phyloP scores from a whole-genome alignment of 64 coral and sea anemone genomes.

The Catalaphyllia jardinei region DNA sequence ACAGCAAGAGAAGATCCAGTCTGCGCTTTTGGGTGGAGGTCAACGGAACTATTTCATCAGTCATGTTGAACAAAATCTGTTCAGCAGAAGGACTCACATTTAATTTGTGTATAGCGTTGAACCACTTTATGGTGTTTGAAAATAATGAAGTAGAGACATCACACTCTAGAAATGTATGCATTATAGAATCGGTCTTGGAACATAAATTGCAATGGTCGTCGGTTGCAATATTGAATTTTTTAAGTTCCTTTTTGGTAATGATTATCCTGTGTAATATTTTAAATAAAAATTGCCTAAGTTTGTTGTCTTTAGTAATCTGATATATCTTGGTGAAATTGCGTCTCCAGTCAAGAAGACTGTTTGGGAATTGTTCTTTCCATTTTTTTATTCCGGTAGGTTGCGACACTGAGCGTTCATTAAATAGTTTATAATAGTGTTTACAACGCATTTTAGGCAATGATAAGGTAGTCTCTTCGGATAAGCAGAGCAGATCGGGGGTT shows the following conservation, averaged over 20 bases:
- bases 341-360: background rate
- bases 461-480: background rate
- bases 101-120: background rate
- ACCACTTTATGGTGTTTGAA: background rate
- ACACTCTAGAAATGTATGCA: background rate
- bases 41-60: no score
- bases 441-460: slow-evolving; percentile 4
- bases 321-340: background rate
- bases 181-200: background rate
- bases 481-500: background rate
- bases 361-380: background rate
- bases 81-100: background rate
- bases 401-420: background rate
- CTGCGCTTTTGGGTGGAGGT: no score
- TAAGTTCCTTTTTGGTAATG: background rate
- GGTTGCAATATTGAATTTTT: background rate
- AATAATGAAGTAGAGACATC: background rate
- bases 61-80: background rate
- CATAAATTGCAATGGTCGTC: background rate
- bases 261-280: background rate
- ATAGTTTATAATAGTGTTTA: background rate
- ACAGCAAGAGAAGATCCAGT: no score
- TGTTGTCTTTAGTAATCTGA: background rate
- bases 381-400: background rate
- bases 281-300: background rate